phyloP scores from a whole-genome alignment of 1,140 invertebrate genomes.

The Ridgeia piscesae region DNA sequence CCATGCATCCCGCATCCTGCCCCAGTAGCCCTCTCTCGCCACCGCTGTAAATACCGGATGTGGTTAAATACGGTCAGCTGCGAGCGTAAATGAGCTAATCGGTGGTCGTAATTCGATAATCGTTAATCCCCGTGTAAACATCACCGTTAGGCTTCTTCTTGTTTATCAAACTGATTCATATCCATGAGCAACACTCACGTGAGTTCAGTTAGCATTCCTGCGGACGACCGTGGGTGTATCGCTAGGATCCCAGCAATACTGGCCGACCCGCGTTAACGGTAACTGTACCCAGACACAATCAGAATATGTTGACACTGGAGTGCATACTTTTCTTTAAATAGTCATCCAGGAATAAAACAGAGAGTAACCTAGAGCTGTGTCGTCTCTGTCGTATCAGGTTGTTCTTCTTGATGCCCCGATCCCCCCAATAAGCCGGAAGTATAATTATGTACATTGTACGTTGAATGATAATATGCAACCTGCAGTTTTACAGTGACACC shows the following conservation, averaged over 20 bases:
- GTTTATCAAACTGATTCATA: not conserved
- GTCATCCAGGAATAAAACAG: not conserved
- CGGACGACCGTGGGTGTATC: not conserved
- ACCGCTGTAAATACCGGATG: not conserved
- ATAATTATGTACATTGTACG: too few species aligned
- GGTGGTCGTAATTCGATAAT: not conserved
- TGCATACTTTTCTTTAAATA: not conserved
- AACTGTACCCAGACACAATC: not conserved
- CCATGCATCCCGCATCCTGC: not conserved
- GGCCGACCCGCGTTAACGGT: not conserved
- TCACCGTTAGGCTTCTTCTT: not conserved
- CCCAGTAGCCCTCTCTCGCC: too few species aligned
- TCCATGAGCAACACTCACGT: not conserved
- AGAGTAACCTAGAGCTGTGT: not conserved
- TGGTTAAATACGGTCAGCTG: not conserved
- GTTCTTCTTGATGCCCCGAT: too few species aligned
- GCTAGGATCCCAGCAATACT: not conserved
- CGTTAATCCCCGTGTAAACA: slow-evolving; percentile 4
- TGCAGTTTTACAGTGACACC: too few species aligned
- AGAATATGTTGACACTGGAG: not conserved
- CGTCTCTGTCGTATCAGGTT: too few species aligned
- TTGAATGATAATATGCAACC: too few species aligned
- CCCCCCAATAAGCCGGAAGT: too few species aligned
- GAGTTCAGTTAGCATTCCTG: not conserved
- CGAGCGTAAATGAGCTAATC: not conserved